Conservation (phyloP, 2,888 invertebrate species). For the Fragum fragum region DNA sequence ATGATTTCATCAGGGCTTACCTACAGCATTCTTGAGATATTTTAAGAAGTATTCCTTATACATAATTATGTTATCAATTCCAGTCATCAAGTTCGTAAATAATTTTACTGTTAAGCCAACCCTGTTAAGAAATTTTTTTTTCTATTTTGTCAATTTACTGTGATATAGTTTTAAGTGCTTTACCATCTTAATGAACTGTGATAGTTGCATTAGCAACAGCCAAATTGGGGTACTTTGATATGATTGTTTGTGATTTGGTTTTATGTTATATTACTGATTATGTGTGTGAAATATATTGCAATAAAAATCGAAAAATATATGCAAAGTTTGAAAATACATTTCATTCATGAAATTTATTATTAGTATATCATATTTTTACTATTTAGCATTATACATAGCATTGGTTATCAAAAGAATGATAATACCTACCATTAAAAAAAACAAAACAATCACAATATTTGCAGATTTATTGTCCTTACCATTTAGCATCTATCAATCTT, state of each 20-base stretch:
- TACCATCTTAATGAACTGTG: not conserved
- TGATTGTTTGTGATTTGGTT: not conserved
- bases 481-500: no score
- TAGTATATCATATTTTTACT: not conserved
- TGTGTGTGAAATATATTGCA: not conserved
- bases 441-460: no score
- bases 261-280: not conserved
- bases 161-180: not conserved
- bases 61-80: no score
- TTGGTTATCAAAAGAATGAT: no score
- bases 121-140: no score
- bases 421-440: no score
- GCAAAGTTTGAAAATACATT: not conserved
- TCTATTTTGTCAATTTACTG: not conserved
- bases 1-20: conserved; percentile 83
- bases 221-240: not conserved
- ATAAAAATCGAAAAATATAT: not conserved
- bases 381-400: not conserved
- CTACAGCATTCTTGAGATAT: conserved; percentile 65
- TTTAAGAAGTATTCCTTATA: not conserved
- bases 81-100: no score
- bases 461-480: no score
- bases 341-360: not conserved
- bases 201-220: not conserved
- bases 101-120: no score